A percentile compares a stretch with the other conserved stretches of the same genome.
These are phyloP conservation scores for Athene cunicularia DNA, from an alignment of 2,113 vertebrate genomes.

Conservation along the genomic window DNA sequence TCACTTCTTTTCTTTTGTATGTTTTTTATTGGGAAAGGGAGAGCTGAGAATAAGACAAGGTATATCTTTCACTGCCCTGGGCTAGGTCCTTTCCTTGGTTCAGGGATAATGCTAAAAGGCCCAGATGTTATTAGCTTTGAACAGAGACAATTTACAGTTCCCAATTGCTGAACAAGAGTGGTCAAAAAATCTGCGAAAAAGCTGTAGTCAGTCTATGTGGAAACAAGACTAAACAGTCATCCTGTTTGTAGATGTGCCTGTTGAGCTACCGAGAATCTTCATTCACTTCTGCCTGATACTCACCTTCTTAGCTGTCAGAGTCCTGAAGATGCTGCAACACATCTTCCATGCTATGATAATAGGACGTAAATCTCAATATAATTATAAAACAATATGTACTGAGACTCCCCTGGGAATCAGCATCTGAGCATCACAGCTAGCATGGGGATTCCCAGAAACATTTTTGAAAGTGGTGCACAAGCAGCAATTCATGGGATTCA, in stretches of 20 bases:
- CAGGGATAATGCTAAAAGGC: neutral
- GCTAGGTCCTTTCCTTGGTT: neutral
- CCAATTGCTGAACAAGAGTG: neutral
- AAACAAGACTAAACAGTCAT: neutral
- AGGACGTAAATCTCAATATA: neutral
- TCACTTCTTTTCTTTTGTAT: neutral
- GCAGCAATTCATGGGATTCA: neutral
- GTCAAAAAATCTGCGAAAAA: neutral
- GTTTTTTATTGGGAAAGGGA: neutral
- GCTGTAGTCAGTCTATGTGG: neutral
- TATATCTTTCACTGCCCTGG: neutral
- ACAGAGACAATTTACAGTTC: neutral
- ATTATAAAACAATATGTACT: fast-evolving
- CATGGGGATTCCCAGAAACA: neutral
- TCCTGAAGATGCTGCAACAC: neutral
- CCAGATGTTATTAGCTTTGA: neutral
- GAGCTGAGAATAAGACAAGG: neutral
- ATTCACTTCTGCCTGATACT: neutral
- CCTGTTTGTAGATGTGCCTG: neutral
- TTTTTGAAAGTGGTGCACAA: neutral
- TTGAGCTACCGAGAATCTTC: neutral
- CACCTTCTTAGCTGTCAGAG: neutral
- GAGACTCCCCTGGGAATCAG: neutral
- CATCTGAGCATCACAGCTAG: neutral
- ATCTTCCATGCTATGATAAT: neutral